phyloP scores from a whole-genome alignment of 2,113 vertebrate species.

The Scytalopus superciliaris region DNA sequence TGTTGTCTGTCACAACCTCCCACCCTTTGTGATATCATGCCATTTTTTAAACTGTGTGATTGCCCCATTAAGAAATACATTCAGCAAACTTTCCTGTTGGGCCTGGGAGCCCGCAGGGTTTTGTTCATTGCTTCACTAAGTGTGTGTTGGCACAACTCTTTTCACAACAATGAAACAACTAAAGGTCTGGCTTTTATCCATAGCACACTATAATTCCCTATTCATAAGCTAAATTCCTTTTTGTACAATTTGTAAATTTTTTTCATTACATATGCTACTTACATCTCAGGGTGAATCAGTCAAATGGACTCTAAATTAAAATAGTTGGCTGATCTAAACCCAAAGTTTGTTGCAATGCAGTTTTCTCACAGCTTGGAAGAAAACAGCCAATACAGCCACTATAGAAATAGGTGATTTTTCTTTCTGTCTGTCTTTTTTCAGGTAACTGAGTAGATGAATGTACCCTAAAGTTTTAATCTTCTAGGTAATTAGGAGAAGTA shows the following conservation, averaged over 20 bases:
- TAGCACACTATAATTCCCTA: not conserved
- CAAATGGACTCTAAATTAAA: not conserved
- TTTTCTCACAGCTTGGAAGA: not conserved
- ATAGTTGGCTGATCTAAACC: not conserved
- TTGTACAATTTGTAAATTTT: not conserved
- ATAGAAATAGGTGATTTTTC: not conserved
- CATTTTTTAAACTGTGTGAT: not conserved
- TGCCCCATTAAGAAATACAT: not conserved
- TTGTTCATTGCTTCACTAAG: not conserved
- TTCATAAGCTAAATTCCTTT: not conserved
- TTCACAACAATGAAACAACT: not conserved
- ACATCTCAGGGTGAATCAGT: not conserved
- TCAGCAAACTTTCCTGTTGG: not conserved
- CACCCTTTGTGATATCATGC: not conserved
- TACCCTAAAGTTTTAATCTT: not conserved
- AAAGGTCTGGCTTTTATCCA: not conserved
- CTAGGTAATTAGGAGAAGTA: not conserved
- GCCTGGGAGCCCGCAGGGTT: not conserved
- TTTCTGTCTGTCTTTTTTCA: not conserved
- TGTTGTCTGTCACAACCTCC: not conserved
- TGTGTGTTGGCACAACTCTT: not conserved
- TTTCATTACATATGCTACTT: not conserved
- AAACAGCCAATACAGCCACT: not conserved
- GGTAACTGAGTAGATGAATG: not conserved
- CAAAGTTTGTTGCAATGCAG: not conserved